A percentile compares a stretch with the other conserved stretches of the same genome.
Evolutionary conservation across 2,888 invertebrate genomes (phyloP).

Genomic region (Tanytarsus gracilentus): DNA sequence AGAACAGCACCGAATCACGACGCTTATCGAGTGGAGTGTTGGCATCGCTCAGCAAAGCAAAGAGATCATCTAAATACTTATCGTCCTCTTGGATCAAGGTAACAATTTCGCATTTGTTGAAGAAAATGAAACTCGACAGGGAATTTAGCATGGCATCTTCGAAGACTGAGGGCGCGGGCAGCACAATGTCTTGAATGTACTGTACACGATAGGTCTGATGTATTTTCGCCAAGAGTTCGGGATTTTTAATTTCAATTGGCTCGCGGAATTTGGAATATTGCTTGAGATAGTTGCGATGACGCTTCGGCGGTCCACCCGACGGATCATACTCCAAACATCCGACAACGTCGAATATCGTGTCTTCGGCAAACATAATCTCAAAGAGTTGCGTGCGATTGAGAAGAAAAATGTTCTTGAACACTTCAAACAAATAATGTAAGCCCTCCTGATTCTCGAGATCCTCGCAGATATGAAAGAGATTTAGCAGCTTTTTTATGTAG

Average conservation of each 20-base stretch:
- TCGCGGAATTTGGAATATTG: constrained; percentile 86
- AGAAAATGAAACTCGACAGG: constrained; percentile 97
- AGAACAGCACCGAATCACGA: constrained; percentile 89
- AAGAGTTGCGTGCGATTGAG: constrained; percentile 95
- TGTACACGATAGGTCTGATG: constrained; percentile 99
- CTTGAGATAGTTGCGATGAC: constrained; percentile 92
- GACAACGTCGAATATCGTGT: constrained; percentile 93
- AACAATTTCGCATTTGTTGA: constrained; percentile 96
- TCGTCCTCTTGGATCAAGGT: constrained; percentile 97
- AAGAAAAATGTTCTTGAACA: constrained; percentile 97
- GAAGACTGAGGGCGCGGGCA: constrained; percentile 97
- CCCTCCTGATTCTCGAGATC: constrained; percentile 92
- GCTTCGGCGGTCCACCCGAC: constrained; percentile 70
- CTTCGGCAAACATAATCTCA: constrained; percentile 96
- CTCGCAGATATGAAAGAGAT: constrained; percentile 94
- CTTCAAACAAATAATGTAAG: constrained; percentile 91
- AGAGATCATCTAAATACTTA: constrained; percentile 88
- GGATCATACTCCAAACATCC: constrained; percentile 99
- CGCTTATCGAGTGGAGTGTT: constrained; percentile 75
- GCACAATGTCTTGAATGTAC: constrained; percentile 97
- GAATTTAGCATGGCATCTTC: constrained; percentile 98
- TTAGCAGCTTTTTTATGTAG: constrained; percentile 89
- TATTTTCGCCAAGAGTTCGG: constrained; percentile 92
- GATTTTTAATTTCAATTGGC: constrained; percentile 90
- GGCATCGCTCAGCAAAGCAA: constrained; percentile 84